A percentile compares a stretch with the other conserved stretches of the same genome.
phyloP scores from a whole-genome alignment of 2,113 vertebrate genomes.

The Rhinolophus ferrumequinum region DNA sequence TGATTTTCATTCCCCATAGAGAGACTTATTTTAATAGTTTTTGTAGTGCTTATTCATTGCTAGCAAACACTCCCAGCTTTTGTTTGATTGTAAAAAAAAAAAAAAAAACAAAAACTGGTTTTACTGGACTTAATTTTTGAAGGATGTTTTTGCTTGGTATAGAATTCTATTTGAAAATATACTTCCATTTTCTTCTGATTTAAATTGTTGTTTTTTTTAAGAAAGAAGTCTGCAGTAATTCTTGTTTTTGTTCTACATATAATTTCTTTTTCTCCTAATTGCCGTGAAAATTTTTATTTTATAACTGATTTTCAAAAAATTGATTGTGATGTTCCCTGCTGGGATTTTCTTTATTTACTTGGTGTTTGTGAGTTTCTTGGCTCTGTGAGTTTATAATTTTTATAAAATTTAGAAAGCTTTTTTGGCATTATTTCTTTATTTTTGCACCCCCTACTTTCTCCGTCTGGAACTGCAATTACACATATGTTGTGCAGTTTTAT shows the following conservation, averaged over 20 bases:
- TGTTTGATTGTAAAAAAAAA: background rate
- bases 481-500: background rate
- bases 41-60: background rate
- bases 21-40: background rate
- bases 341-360: background rate
- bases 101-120: background rate
- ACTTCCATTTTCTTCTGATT: background rate
- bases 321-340: background rate
- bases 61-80: background rate
- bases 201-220: background rate
- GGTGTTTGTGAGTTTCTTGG: background rate
- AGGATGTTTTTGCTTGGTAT: background rate
- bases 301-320: background rate
- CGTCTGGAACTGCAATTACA: too few relatives aligned
- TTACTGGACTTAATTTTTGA: background rate
- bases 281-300: background rate
- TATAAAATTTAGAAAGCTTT: background rate
- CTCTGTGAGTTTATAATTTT: background rate
- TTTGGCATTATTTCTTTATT: background rate
- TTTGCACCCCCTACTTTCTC: background rate
- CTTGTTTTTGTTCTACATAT: background rate
- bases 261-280: background rate
- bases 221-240: background rate
- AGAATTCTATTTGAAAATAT: background rate
- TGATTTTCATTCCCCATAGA: background rate